These are phyloP conservation scores for Columba guinea DNA, from an alignment of 2,797 vertebrate species.

Conservation along the genomic window DNA sequence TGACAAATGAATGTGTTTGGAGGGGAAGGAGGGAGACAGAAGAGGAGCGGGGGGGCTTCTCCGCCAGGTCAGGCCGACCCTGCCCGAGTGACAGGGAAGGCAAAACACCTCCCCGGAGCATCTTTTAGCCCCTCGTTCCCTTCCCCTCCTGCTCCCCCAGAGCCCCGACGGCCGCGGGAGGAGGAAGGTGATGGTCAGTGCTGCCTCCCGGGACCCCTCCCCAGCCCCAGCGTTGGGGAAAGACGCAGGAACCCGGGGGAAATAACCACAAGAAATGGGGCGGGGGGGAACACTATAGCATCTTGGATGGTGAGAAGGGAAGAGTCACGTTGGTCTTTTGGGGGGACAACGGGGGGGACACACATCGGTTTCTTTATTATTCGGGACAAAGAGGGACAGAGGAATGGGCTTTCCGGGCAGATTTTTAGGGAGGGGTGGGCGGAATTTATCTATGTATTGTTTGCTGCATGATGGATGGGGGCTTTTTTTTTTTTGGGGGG, in stretches of 20 bases:
- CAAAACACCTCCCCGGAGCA: not conserved
- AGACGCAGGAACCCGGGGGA: not conserved
- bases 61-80: not conserved
- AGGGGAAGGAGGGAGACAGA: not conserved
- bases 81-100: not conserved
- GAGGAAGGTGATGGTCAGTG: not conserved
- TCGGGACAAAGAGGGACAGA: not conserved
- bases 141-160: not conserved
- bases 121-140: not conserved
- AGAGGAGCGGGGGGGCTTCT: not conserved
- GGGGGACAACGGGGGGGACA: not conserved
- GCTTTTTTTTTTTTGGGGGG: too few relatives aligned
- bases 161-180: not conserved
- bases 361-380: not conserved
- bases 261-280: not conserved
- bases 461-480: not conserved
- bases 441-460: not conserved
- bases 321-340: not conserved
- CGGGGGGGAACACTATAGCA: too few relatives aligned
- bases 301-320: not conserved
- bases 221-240: not conserved
- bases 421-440: accelerated
- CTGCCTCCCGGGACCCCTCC: not conserved
- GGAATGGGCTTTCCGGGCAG: not conserved
- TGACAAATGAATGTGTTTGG: constrained; percentile 30